Evolutionary conservation across 2,797 vertebrate genomes (phyloP).

Genomic region (Rhabdomys pumilio): DNA sequence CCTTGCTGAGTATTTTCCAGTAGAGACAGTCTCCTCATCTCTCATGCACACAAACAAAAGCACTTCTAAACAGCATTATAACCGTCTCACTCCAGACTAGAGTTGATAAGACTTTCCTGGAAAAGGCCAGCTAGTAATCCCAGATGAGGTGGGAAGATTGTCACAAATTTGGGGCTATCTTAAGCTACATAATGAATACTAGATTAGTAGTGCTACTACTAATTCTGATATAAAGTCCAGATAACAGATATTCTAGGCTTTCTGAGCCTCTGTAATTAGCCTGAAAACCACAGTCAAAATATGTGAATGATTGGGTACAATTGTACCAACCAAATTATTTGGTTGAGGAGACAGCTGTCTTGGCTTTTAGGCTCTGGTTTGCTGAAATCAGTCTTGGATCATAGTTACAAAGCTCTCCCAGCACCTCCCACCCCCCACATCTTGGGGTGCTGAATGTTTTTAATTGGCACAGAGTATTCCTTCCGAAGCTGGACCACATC

Average conservation of each 20-base stretch:
- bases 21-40: not conserved
- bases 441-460: not conserved
- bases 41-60: not conserved
- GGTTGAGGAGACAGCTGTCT: not conserved
- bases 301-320: too few relatives aligned
- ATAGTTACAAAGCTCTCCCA: not conserved
- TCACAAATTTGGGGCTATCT: not conserved
- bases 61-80: not conserved
- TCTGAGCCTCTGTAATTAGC: not conserved
- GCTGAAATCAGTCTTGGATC: not conserved
- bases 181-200: not conserved
- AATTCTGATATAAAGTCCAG: not conserved
- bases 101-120: not conserved
- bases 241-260: not conserved
- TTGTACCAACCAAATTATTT: not conserved
- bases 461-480: not conserved
- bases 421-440: fast-evolving
- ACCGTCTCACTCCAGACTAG: not conserved
- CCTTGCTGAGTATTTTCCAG: not conserved
- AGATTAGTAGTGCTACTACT: not conserved
- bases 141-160: not conserved
- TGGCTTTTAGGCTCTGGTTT: not conserved
- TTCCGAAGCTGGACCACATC: not conserved
- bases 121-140: not conserved
- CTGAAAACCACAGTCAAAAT: not conserved